Base-by-base conservation (phyloP, 2,797 vertebrate genomes). In the Cryptoblepharus egeriae region DNA sequence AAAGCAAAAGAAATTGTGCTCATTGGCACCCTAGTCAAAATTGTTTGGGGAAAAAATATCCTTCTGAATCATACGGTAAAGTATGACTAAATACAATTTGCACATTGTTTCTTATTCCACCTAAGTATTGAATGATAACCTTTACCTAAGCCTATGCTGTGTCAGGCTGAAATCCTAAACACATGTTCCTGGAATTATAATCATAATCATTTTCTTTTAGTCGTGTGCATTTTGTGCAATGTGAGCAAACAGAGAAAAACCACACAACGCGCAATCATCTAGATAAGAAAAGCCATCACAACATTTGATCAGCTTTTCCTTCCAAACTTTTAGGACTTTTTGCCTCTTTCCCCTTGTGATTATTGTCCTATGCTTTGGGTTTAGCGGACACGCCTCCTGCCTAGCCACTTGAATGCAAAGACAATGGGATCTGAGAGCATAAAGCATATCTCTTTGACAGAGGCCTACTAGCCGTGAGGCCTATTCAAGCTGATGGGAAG, bases 401-500 rank as follows among this genome's bases (percentile, higher is more conserved):
- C 80, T 2, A 0, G 80, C 93, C 89, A 92, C 95, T 94, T 95
- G 88, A 88, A 94, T 92, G 92, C 91, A 70, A 49, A 78, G 91
- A 98, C 97, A 97, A 97, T 96, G 95, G 95, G 93, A 92, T 92
- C 92, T 86, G 37, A 82, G 91, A 96, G 96, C 96, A 85, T 94
- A 95, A 97, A 97, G 97, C 97, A 93, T 96, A 97, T 95, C 95
- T 60, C 94, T 94, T 95, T 96, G 95, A 96, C 95, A 77, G 83
- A 96, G 94, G 94, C 93, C 84, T 93, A 85, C 91, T 91, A 61
- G 68, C 89, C 5, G 3, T 82, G 79, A 86, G 90, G 85, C 86
- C 93, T 91, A 95, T 96, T 94, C 94, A 95, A 94, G 95, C 90
- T 30, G 91, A 96, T 95, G 96, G 96, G 97, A 98, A 97, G 95